These are phyloP conservation scores for Halcyon senegalensis DNA, from an alignment of 2,113 vertebrate species.

Conservation along the genomic window DNA sequence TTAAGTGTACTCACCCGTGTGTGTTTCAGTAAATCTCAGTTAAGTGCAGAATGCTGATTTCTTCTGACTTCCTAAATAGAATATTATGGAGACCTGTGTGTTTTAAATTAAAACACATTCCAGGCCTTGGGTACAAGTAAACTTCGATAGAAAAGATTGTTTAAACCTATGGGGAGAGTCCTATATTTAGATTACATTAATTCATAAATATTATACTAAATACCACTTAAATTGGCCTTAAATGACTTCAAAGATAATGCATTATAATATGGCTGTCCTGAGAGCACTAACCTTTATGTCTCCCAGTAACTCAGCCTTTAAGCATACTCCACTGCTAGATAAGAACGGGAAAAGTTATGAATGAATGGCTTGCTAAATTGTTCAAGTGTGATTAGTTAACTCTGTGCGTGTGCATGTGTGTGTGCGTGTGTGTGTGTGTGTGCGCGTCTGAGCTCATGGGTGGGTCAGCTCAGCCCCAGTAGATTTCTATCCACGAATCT, in stretches of 20 bases:
- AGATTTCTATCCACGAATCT: constrained; percentile 3
- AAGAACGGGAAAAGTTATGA: constrained; percentile 75
- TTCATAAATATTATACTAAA: constrained; percentile 87
- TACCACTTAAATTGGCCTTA: constrained; percentile 82
- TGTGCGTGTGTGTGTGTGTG: neutral
- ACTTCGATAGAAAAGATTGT: constrained; percentile 59
- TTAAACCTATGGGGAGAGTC: constrained; percentile 72
- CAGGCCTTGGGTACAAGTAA: constrained; percentile 53
- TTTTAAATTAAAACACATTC: constrained; percentile 72
- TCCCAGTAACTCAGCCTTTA: constrained; percentile 78
- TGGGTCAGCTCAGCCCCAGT: neutral
- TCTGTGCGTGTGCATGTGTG: neutral
- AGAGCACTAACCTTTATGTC: constrained; percentile 81
- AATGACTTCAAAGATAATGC: constrained; percentile 83
- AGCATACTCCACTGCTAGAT: constrained; percentile 64
- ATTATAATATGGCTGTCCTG: constrained; percentile 81
- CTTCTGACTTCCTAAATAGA: constrained; percentile 67
- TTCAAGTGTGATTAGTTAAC: constrained; percentile 66
- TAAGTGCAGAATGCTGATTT: constrained; percentile 62
- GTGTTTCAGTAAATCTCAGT: constrained; percentile 50
- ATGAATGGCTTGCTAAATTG: constrained; percentile 70
- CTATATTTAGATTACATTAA: constrained; percentile 82
- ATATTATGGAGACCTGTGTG: constrained; percentile 62
- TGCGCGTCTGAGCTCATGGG: neutral
- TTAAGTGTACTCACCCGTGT: neutral